A percentile compares a stretch with the other conserved stretches of the same genome.
Conservation (phyloP, 2,888 invertebrate species). For the Deroplatys truncata region DNA sequence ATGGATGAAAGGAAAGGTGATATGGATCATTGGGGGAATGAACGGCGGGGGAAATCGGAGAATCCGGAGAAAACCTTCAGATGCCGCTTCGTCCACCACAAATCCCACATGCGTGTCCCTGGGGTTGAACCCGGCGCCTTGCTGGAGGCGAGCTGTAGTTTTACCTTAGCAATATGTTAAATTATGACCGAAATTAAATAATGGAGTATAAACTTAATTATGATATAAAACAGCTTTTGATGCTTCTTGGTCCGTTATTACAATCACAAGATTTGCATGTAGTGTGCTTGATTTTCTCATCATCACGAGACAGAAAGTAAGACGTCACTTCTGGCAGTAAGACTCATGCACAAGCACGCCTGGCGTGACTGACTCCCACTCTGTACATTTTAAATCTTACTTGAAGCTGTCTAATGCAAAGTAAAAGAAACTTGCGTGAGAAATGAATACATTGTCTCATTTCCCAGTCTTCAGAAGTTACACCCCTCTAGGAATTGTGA, state of each 20-base stretch:
- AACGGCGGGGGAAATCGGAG: too few species aligned
- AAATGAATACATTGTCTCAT: neutral
- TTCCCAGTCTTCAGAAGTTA: neutral
- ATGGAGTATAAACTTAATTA: too few species aligned
- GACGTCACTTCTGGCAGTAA: neutral
- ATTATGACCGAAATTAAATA: too few species aligned
- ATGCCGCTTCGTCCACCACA: too few species aligned
- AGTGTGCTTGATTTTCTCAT: neutral
- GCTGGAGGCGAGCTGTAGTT: too few species aligned
- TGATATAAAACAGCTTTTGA: too few species aligned
- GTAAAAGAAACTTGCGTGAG: neutral
- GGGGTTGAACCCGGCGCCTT: too few species aligned
- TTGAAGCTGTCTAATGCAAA: neutral
- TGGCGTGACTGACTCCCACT: neutral
- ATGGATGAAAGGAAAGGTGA: too few species aligned
- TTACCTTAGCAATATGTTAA: too few species aligned
- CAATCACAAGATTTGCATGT: neutral
- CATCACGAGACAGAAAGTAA: neutral
- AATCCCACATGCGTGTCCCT: too few species aligned
- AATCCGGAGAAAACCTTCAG: too few species aligned
- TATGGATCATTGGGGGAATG: too few species aligned
- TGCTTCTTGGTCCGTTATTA: neutral
- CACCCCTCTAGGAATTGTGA: neutral
- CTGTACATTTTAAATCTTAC: neutral
- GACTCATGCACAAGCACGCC: neutral